A percentile compares a stretch with the other conserved stretches of the same genome.
Conservation (phyloP, 2,113 vertebrate species). For the Vulpes ferrilata region DNA sequence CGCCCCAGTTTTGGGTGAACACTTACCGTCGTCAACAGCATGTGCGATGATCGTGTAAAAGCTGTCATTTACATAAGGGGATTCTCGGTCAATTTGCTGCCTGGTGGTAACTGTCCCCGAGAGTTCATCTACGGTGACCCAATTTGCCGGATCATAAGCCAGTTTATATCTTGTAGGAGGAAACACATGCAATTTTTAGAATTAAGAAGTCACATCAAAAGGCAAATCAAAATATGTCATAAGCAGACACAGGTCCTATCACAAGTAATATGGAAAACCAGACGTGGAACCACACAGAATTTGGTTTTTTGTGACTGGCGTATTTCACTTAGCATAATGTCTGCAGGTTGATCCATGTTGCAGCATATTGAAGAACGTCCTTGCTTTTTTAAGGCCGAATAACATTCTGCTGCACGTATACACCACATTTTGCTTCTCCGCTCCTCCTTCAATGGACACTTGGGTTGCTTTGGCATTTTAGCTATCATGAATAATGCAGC, state of each 20-base stretch:
- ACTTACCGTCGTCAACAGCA: constrained; percentile 89
- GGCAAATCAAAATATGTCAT: not conserved
- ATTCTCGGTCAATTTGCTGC: constrained; percentile 89
- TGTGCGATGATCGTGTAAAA: constrained; percentile 85
- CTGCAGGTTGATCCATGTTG: not conserved
- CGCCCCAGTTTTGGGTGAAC: rapidly evolving
- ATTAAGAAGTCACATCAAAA: not conserved
- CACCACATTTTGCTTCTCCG: not conserved
- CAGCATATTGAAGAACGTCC: not conserved
- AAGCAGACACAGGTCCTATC: not conserved
- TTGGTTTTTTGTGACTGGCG: not conserved
- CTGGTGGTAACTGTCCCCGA: constrained; percentile 87
- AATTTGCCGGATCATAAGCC: constrained; percentile 85
- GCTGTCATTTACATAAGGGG: constrained; percentile 81
- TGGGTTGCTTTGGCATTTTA: not conserved
- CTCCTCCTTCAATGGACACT: not conserved
- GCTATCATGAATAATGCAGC: not conserved
- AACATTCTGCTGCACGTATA: not conserved
- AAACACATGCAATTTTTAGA: constrained; percentile 19
- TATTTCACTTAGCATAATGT: not conserved
- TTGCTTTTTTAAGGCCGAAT: not conserved
- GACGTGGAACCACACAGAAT: too few species aligned
- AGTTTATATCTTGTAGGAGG: constrained; percentile 84
- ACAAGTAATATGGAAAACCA: not conserved
- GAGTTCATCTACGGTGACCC: constrained; percentile 87